These are phyloP conservation scores for Chrysodeixis includens DNA, from an alignment of 2,888 invertebrate genomes.

Conservation along the genomic window DNA sequence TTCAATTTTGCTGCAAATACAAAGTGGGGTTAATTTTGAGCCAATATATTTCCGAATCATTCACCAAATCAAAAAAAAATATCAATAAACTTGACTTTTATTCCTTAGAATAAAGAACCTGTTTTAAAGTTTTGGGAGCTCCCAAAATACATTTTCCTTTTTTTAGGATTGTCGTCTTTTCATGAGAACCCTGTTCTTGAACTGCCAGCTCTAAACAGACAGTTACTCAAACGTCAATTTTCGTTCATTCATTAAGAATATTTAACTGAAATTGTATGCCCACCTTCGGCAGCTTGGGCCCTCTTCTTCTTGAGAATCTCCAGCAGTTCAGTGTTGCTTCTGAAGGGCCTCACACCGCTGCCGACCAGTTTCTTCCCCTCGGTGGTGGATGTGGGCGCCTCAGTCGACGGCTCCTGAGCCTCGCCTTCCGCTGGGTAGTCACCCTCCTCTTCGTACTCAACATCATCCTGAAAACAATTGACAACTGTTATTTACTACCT, in stretches of 20 bases:
- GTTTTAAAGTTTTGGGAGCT: no score
- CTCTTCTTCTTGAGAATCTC: conserved; percentile 92
- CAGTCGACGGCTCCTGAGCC: conserved; percentile 86
- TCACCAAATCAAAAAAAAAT: not conserved
- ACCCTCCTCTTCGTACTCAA: conserved; percentile 89
- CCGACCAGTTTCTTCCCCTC: conserved; percentile 91
- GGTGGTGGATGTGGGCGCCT: conserved; percentile 90
- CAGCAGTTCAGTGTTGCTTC: conserved; percentile 93
- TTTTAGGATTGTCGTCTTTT: no score
- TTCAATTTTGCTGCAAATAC: conserved; percentile 78
- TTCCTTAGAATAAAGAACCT: not conserved
- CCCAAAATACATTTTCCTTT: no score
- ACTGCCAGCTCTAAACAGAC: no score
- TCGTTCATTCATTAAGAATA: no score
- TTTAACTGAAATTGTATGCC: not conserved
- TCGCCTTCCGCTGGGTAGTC: conserved; percentile 81
- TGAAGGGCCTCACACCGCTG: conserved; percentile 92
- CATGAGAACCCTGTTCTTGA: no score
- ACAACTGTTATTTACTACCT: no score
- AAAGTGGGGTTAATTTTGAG: conserved; percentile 38
- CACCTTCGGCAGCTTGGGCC: conserved; percentile 91
- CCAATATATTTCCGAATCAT: not conserved
- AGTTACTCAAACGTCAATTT: no score
- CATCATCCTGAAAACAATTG: conserved; percentile 78
- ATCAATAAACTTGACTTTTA: not conserved